Base-by-base conservation (phyloP, 2,888 invertebrate species). In the Pristionchus maxplancki region DNA sequence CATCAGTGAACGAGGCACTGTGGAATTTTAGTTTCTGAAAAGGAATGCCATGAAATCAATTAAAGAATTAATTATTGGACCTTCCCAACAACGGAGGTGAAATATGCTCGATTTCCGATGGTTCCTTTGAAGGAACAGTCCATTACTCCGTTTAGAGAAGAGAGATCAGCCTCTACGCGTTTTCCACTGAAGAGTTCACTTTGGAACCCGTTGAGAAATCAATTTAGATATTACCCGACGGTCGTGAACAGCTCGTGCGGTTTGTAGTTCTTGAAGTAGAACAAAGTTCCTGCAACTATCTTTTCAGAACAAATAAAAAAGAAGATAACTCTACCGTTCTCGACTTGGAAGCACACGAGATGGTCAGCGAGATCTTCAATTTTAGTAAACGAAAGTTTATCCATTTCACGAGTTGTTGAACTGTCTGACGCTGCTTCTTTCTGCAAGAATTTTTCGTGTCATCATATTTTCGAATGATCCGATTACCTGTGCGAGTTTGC, bases 211-310 rank as follows among this genome's bases (percentile, higher is more conserved):
- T 44, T 44, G 6, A 44, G n/a, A n/a, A n/a, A n/a, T 44, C 8
- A 13, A 13, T 58, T 5, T 58, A 58, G 40, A 1, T n/a, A 20
- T 44, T 28, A 78, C 78, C 44, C 78, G 17, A 78, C 28, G 1
- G 17, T 48, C 1, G 78, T 48, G 44, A 78, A 78, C 9, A 78
- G n/a, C 48, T 78, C 48, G 17, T 24, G 48, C 48, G 78, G 78
- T 15, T 78, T 78, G 78, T 44, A 78, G 78, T 78, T 78, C 28
- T 78, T 78, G 78, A 78, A 78, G 78, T 78, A 78, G 44, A 78
- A 44, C 34, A 78, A 9, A 1, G 78, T 44, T 40, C 78, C 78
- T 78, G n/a, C 3, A 78, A n/a, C 24, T 1, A 34, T 9, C 40
- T 13, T 15, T 44, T 78, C 24, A n/a, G 44, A 37, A 15, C 5